Conservation (phyloP, 2,888 invertebrate species). For the Polia nebulosa region DNA sequence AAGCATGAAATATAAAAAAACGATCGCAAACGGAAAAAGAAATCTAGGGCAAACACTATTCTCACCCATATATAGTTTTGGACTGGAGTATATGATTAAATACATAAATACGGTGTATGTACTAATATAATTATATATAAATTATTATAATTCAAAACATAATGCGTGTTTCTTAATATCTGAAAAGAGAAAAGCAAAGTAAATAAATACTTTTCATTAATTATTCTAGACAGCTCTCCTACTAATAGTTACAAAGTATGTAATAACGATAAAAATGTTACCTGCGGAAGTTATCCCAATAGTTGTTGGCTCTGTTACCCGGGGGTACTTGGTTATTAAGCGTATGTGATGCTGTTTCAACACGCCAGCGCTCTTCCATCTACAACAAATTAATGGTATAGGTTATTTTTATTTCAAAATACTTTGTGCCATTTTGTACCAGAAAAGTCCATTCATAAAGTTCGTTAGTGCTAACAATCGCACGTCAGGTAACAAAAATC, state of each 20-base stretch:
- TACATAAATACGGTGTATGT: conserved; percentile 66
- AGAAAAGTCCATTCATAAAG: neutral
- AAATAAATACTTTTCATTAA: conserved; percentile 59
- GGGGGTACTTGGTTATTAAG: conserved; percentile 98
- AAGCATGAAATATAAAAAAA: conserved; percentile 52
- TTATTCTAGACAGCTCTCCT: conserved; percentile 36
- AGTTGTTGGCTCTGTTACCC: conserved; percentile 97
- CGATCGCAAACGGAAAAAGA: conserved; percentile 52
- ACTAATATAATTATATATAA: conserved; percentile 63
- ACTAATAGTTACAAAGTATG: neutral
- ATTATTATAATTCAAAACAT: conserved; percentile 57
- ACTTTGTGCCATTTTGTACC: neutral
- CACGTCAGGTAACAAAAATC: neutral
- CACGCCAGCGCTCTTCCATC: conserved; percentile 90
- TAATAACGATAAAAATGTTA: conserved; percentile 77
- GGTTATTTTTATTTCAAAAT: neutral
- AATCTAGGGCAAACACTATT: conserved; percentile 71
- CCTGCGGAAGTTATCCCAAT: conserved; percentile 98
- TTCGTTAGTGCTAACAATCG: neutral
- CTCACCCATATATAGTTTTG: conserved; percentile 74
- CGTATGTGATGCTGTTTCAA: conserved; percentile 89
- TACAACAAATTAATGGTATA: conserved; percentile 62
- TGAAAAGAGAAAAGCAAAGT: conserved; percentile 82
- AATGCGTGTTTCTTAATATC: conserved; percentile 79
- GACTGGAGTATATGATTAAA: conserved; percentile 61